Percentiles rank a stretch among this genome's conserved stretches.
Evolutionary conservation across 2,797 vertebrate species (phyloP).

Genomic region (Oryzias dopingdopingensis): DNA sequence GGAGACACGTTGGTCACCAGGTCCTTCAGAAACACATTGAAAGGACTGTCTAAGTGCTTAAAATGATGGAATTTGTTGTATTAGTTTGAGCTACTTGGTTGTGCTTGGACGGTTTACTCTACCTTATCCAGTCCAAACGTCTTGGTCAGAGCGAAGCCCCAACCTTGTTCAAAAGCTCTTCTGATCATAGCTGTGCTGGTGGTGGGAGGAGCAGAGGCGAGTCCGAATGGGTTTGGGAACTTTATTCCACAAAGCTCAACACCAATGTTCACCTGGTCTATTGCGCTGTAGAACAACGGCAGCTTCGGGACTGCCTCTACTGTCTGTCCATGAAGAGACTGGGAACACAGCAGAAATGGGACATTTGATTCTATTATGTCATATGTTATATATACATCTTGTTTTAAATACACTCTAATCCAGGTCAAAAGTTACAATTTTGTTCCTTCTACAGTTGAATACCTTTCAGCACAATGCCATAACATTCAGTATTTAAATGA

Average conservation of each 20-base stretch:
- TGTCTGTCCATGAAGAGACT: slow-evolving; percentile 78
- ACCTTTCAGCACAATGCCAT: neutral
- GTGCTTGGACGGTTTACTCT: neutral
- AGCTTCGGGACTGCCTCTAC: slow-evolving; percentile 78
- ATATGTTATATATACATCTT: too few species aligned
- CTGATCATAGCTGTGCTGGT: slow-evolving; percentile 91
- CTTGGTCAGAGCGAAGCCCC: slow-evolving; percentile 93
- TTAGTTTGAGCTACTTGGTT: too few species aligned
- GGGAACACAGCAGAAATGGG: slow-evolving; percentile 8
- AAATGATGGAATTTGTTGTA: neutral
- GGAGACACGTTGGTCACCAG: slow-evolving; percentile 94
- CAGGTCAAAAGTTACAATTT: neutral
- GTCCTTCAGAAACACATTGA: slow-evolving; percentile 74
- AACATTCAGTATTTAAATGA: too few species aligned
- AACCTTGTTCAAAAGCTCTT: slow-evolving; percentile 90
- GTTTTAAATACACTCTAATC: neutral
- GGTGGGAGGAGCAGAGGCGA: slow-evolving; percentile 90
- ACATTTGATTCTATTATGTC: neutral
- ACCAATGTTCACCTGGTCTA: slow-evolving; percentile 89
- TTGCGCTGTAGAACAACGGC: slow-evolving; percentile 85
- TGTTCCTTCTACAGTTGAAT: neutral
- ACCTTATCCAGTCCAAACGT: slow-evolving; percentile 94
- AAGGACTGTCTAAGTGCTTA: neutral
- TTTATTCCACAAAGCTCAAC: slow-evolving; percentile 86
- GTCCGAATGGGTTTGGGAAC: slow-evolving; percentile 91